Evolutionary conservation across 1,140 invertebrate species (phyloP).

Genomic region (Drosophila nigrodunni): DNA sequence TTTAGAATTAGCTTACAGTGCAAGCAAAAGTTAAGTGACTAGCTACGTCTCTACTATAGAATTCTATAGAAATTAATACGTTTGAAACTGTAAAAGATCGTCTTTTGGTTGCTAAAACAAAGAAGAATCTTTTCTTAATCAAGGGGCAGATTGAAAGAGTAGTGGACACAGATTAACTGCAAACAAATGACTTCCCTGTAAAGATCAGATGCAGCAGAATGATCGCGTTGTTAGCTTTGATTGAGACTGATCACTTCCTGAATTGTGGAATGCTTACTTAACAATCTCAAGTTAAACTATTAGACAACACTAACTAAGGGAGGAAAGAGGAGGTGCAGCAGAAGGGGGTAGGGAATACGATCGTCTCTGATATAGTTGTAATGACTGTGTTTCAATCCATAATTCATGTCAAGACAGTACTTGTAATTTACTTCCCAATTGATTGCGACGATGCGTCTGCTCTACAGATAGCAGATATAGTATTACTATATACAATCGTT

Average conservation of each 20-base stretch:
- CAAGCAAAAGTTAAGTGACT: constrained; percentile 16
- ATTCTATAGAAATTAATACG: not conserved
- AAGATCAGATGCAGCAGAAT: not conserved
- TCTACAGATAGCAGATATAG: not conserved
- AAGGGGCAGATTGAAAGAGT: no score
- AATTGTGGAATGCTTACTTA: not conserved
- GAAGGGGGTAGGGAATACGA: not conserved
- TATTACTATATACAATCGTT: not conserved
- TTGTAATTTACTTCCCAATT: constrained; percentile 65
- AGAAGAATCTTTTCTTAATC: not conserved
- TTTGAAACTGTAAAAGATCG: constrained; percentile 1
- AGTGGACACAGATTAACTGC: not conserved
- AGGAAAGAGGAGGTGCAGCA: not conserved
- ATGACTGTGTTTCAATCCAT: constrained; percentile 68
- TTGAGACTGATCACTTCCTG: constrained; percentile 16
- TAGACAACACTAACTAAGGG: not conserved
- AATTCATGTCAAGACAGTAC: constrained; percentile 50
- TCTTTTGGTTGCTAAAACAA: no score
- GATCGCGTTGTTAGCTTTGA: not conserved
- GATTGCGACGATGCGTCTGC: constrained; percentile 27
- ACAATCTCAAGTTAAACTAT: constrained; percentile 20
- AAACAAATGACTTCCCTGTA: constrained; percentile 4
- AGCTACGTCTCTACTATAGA: not conserved
- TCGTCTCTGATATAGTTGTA: constrained; percentile 39
- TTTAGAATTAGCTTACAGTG: constrained; percentile 19